Conservation (phyloP, 2,113 vertebrate genomes). For the Eudorcas thomsonii region DNA sequence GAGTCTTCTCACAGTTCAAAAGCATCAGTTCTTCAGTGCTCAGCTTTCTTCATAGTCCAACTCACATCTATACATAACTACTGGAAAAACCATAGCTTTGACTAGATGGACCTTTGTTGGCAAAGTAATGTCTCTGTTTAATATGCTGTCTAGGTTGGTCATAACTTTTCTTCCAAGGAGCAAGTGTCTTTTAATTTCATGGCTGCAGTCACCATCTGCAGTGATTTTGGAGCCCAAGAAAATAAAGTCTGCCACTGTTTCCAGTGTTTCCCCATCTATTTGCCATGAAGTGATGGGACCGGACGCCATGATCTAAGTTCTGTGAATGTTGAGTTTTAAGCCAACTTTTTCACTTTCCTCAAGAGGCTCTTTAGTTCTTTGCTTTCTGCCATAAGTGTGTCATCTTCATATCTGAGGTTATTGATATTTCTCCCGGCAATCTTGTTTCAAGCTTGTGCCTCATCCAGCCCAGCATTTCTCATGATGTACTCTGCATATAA, state of each 20-base stretch:
- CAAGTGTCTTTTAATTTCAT: neutral
- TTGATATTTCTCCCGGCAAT: neutral
- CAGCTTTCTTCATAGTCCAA: neutral
- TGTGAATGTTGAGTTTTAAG: neutral
- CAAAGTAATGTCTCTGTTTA: neutral
- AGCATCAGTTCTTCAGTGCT: neutral
- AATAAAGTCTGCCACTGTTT: neutral
- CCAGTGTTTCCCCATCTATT: neutral
- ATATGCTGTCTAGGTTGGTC: neutral
- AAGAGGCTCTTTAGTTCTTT: neutral
- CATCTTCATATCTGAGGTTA: neutral
- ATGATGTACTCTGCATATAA: neutral
- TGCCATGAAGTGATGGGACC: neutral
- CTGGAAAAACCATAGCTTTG: neutral
- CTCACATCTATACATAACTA: neutral
- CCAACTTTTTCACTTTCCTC: neutral
- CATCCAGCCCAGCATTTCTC: neutral
- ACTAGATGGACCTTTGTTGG: neutral
- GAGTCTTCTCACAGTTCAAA: neutral
- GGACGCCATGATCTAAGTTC: rapidly evolving
- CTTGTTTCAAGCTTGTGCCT: neutral
- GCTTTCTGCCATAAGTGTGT: rapidly evolving
- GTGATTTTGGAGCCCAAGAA: neutral
- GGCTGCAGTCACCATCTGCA: neutral
- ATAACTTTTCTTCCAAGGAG: neutral